These are phyloP conservation scores for Mus musculus DNA, from an alignment of 2,113 vertebrate genomes.

Conservation along the genomic window GRCm39 chr13:59536501-59537000, in stretches of 20 bases:
- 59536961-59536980: background rate
- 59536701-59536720: background rate
- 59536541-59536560: background rate
- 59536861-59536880: slow-evolving; percentile 10
- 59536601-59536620: background rate
- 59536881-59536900: background rate
- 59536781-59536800: background rate
- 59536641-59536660: background rate
- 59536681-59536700: background rate
- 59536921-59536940: background rate
- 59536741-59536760: background rate
- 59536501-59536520: background rate
- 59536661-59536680: background rate
- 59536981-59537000: background rate
- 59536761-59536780: background rate
- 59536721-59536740: background rate
- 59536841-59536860: background rate
- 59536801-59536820: background rate
- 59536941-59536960: no score
- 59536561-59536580: accelerated
- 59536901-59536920: background rate
- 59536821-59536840: background rate
- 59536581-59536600: background rate
- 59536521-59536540: background rate
- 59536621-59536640: background rate